These are phyloP conservation scores for Yoshiicerus persimilis DNA, from an alignment of 1,140 invertebrate genomes.

Conservation along the genomic window DNA sequence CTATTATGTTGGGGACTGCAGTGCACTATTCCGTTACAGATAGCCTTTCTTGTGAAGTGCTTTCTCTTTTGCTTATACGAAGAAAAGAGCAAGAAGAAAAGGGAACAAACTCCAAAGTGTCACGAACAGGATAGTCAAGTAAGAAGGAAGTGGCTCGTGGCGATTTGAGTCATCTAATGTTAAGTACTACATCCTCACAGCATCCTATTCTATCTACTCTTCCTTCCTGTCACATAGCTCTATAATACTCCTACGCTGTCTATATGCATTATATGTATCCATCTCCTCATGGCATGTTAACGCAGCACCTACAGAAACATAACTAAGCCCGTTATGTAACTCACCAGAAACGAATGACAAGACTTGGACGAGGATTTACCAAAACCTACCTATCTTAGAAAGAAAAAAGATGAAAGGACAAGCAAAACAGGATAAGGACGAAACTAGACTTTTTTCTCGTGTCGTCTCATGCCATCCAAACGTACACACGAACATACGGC, in stretches of 20 bases:
- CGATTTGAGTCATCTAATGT: slow-evolving; percentile 9
- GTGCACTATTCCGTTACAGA: neutral
- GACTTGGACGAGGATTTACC: neutral
- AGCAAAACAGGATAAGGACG: neutral
- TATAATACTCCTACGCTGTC: neutral
- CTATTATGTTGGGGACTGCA: neutral
- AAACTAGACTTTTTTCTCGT: neutral
- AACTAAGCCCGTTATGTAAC: neutral
- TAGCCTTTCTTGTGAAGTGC: neutral
- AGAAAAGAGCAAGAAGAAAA: neutral
- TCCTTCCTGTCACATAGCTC: neutral
- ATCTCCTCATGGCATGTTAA: no score
- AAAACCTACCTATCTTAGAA: neutral
- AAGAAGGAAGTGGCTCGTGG: slow-evolving; percentile 13
- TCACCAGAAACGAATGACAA: neutral
- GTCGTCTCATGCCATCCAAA: neutral
- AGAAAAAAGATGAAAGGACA: neutral
- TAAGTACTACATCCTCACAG: slow-evolving; percentile 22
- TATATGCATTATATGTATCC: no score
- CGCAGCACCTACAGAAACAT: no score
- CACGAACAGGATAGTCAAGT: slow-evolving; percentile 21
- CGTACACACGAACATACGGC: neutral
- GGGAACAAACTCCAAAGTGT: slow-evolving; percentile 1
- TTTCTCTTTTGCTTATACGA: neutral
- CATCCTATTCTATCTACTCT: neutral